These are phyloP conservation scores for Platycnemis pennipes DNA, from an alignment of 2,888 invertebrate genomes.

Conservation along the genomic window DNA sequence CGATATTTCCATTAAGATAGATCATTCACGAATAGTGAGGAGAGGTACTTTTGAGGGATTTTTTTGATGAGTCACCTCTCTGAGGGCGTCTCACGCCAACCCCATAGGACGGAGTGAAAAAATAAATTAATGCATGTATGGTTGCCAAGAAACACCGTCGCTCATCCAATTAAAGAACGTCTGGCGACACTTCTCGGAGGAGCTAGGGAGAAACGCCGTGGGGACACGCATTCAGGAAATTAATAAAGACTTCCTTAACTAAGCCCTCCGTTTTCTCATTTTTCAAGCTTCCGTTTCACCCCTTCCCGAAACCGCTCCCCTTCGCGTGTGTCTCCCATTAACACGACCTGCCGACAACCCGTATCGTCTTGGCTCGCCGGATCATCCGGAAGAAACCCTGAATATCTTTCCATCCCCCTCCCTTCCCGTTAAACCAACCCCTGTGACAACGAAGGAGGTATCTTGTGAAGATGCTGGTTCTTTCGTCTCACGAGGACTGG, in stretches of 20 bases:
- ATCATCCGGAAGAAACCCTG: neutral
- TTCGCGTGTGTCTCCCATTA: neutral
- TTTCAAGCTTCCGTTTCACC: neutral
- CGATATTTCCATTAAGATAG: neutral
- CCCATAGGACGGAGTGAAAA: neutral
- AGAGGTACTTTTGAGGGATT: neutral
- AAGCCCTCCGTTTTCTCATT: neutral
- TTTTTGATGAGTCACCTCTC: too few relatives aligned
- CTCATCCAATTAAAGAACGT: slow-evolving; percentile 18
- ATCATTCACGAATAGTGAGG: neutral
- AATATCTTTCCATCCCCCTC: neutral
- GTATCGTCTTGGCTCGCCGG: neutral
- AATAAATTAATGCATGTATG: neutral
- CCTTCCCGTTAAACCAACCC: neutral
- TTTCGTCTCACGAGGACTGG: too few relatives aligned
- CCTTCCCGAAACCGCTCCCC: neutral
- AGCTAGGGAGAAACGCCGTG: neutral
- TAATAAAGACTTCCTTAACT: neutral
- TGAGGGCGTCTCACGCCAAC: neutral
- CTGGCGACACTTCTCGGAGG: neutral
- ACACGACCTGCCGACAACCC: neutral
- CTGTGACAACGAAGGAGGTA: neutral
- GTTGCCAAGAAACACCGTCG: neutral
- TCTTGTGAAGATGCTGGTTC: neutral
- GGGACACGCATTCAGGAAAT: neutral